Conservation (phyloP, 2,797 vertebrate species). For the Prunella strophiata region DNA sequence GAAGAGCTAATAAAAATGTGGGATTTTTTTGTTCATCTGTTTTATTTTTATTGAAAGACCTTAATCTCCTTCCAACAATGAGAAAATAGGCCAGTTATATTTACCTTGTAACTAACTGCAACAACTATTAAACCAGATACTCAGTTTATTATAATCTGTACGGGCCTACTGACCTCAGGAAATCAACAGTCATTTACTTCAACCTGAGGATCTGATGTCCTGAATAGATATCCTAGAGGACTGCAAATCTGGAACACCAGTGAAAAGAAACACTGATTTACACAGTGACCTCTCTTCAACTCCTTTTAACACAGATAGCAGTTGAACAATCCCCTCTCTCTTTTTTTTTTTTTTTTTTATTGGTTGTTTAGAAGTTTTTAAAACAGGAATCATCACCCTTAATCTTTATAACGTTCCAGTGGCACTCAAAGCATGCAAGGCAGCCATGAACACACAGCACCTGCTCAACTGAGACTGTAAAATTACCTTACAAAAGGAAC, state of each 20-base stretch:
- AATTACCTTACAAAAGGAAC: background rate
- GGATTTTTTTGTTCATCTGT: fast-evolving
- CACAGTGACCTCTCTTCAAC: background rate
- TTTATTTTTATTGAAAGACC: background rate
- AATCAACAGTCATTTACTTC: background rate
- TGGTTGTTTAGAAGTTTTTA: background rate
- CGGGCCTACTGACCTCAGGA: background rate
- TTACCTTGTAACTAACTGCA: background rate
- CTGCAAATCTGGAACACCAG: background rate
- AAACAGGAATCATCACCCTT: background rate
- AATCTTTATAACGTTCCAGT: background rate
- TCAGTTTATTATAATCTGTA: background rate
- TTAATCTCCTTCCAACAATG: background rate
- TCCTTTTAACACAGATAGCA: background rate
- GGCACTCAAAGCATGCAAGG: background rate
- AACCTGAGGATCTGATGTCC: background rate
- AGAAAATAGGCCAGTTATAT: background rate
- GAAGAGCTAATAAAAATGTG: background rate
- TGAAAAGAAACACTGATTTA: background rate
- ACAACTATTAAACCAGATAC: background rate
- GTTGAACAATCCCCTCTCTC: background rate
- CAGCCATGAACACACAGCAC: background rate
- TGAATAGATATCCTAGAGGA: background rate
- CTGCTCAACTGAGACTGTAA: background rate
- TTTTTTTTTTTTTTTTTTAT: background rate